Base-by-base conservation (phyloP, 2,113 vertebrate genomes). In the Lepidothrix coronata region DNA sequence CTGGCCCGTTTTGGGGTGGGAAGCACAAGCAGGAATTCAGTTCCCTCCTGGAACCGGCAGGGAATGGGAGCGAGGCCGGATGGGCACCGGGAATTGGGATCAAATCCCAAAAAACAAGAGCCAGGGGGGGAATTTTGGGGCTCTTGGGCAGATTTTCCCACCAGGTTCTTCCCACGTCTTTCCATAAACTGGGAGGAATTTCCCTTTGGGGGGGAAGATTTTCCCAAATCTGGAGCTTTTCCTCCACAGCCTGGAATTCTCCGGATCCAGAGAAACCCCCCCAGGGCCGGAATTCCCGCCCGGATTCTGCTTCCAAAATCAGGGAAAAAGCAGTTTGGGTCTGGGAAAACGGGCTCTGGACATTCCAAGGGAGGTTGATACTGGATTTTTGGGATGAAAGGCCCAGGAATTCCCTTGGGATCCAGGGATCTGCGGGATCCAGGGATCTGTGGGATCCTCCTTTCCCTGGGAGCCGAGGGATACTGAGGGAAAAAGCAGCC, bases 1-100 rank as follows among this genome's bases (percentile, higher is more conserved):
- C 35, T 14, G 39, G 55, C n/a, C 66, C 8, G 0, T 27, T 30
- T 0, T 0, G 6, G 51, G 0, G 0, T 1, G 11, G 58, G 41
- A 14, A 37, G 46, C 63, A 37, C 0, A 6, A 63, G 61, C 22
- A 12, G 1, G 1, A 41, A 65, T 30, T 57, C 2, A 0, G 31
- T 28, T 6, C 17, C 4, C 14, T 58, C 79, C 28, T 33, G 5
- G 20, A 55, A 15, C 3, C 17, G 4, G 28, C 9, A 44, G 9
- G 51, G 51, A 17, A 55, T 4, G 30, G 52, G 14, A 55, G 14
- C 4, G 52, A 18, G 33, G 33, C 33, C 11, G 57, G 57, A 58
- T 4, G 1, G 11, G 48, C 58, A 33, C 7, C 0, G 19, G 49
- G 55, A 48, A 19, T 6, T 0, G 41, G 68, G 74, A 7, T 23